phyloP scores from a whole-genome alignment of 2,888 invertebrate species.

The Drosophila prolongata region DNA sequence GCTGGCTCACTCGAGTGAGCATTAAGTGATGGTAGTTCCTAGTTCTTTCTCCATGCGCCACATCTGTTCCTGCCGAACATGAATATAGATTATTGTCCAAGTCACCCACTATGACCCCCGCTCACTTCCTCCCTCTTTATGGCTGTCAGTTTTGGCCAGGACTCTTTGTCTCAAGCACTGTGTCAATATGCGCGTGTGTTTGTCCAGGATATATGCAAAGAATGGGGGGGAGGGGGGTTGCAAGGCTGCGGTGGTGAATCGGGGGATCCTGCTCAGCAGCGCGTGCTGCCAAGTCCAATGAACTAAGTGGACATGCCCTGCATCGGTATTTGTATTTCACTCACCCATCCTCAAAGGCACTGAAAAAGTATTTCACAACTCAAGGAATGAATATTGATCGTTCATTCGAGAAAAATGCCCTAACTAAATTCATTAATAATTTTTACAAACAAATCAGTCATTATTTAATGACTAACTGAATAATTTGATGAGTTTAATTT shows the following conservation, averaged over 20 bases:
- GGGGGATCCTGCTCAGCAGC: conserved; percentile 31
- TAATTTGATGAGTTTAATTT: too few relatives aligned
- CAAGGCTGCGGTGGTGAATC: background rate
- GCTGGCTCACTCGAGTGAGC: conserved; percentile 50
- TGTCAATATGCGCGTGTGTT: conserved; percentile 73
- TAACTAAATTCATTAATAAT: too few relatives aligned
- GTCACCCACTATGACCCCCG: conserved; percentile 12
- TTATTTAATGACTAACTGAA: too few relatives aligned
- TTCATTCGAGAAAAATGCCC: background rate
- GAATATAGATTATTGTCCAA: conserved; percentile 74
- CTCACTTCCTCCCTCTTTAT: conserved; percentile 4
- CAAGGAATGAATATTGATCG: background rate
- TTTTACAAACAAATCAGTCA: too few relatives aligned
- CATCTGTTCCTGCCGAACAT: conserved; percentile 41
- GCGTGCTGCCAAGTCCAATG: conserved; percentile 70
- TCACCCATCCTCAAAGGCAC: conserved; percentile 15
- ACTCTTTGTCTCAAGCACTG: conserved; percentile 67
- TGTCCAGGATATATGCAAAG: conserved; percentile 53
- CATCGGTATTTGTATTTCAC: conserved; percentile 44
- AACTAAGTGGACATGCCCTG: conserved; percentile 64
- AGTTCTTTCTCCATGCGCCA: conserved; percentile 19
- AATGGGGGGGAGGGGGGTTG: background rate
- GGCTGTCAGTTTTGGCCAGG: conserved; percentile 35
- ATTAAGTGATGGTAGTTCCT: conserved; percentile 48
- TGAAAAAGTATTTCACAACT: background rate